Conservation (phyloP, 2,888 invertebrate genomes). For the Agrilus mali region DNA sequence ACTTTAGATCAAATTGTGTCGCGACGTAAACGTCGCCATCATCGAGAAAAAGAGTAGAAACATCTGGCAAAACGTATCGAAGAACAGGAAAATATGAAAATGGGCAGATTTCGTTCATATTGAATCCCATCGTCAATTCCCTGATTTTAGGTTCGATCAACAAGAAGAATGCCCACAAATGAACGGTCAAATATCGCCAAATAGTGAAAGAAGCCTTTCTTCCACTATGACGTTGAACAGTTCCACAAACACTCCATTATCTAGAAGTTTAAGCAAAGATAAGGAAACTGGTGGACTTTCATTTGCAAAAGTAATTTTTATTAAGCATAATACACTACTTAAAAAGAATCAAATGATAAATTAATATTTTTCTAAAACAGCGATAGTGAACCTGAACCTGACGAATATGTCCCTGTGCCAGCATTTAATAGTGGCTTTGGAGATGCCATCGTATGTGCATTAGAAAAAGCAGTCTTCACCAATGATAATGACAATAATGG, state of each 20-base stretch:
- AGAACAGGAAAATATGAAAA: constrained; percentile 55
- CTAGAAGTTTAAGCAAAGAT: constrained; percentile 20
- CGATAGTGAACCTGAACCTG: constrained; percentile 34
- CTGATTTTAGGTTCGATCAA: constrained; percentile 25
- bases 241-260: constrained; percentile 9
- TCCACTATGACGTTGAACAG: constrained; percentile 13
- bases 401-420: constrained; percentile 39
- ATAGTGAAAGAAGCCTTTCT: constrained; percentile 23
- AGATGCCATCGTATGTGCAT: constrained; percentile 52
- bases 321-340: not conserved
- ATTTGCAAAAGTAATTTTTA: constrained; percentile 42
- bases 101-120: constrained; percentile 58
- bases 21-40: constrained; percentile 55
- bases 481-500: constrained; percentile 17
- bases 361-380: constrained; percentile 2
- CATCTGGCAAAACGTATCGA: constrained; percentile 66
- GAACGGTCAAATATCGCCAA: constrained; percentile 11
- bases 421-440: constrained; percentile 45
- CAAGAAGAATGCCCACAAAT: constrained; percentile 5
- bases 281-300: constrained; percentile 34
- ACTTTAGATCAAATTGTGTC: constrained; percentile 57
- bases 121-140: constrained; percentile 49
- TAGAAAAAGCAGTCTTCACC: constrained; percentile 36
- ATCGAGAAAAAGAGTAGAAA: constrained; percentile 63
- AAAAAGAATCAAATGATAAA: not conserved